A percentile compares a stretch with the other conserved stretches of the same genome.
Evolutionary conservation across 30 jellyfish, hydroid and myxozoan species (phyloP).

Genomic region (Clytia hemisphaerica): DNA sequence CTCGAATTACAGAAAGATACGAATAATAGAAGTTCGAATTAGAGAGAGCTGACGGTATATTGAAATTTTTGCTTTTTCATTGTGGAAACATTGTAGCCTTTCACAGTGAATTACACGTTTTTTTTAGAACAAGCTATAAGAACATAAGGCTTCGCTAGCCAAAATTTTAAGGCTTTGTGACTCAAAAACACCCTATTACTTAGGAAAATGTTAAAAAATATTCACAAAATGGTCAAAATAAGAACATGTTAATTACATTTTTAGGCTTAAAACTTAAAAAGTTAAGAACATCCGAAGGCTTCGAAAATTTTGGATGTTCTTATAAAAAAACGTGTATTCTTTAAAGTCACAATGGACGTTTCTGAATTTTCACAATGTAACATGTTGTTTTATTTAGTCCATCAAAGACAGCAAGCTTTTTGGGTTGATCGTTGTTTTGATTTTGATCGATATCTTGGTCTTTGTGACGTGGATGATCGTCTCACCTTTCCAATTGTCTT

Average conservation of each 20-base stretch:
- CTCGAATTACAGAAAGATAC: too few relatives aligned
- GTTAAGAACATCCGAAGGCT: too few relatives aligned
- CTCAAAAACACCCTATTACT: too few relatives aligned
- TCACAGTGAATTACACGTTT: neutral
- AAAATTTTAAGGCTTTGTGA: too few relatives aligned
- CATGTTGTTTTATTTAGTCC: constrained; percentile 35
- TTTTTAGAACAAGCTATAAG: neutral
- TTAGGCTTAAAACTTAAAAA: too few relatives aligned
- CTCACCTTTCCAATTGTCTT: constrained; percentile 52
- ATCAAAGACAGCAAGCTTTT: constrained; percentile 67
- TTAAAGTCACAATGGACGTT: too few relatives aligned
- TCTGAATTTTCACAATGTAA: neutral
- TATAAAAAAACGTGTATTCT: too few relatives aligned
- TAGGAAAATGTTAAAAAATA: neutral
- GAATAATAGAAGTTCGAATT: too few relatives aligned
- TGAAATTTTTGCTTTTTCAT: too few relatives aligned
- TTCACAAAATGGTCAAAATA: neutral
- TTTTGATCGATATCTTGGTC: constrained; percentile 48
- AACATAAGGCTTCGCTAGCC: too few relatives aligned
- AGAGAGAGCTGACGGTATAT: too few relatives aligned
- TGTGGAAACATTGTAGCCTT: neutral
- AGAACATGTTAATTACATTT: neutral
- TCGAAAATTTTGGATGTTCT: too few relatives aligned
- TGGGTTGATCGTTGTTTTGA: constrained; percentile 58
- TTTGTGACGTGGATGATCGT: constrained; percentile 45